A percentile compares a stretch with the other conserved stretches of the same genome.
Conservation (phyloP, 1,140 invertebrate species). For the Trichoplusia ni region DNA sequence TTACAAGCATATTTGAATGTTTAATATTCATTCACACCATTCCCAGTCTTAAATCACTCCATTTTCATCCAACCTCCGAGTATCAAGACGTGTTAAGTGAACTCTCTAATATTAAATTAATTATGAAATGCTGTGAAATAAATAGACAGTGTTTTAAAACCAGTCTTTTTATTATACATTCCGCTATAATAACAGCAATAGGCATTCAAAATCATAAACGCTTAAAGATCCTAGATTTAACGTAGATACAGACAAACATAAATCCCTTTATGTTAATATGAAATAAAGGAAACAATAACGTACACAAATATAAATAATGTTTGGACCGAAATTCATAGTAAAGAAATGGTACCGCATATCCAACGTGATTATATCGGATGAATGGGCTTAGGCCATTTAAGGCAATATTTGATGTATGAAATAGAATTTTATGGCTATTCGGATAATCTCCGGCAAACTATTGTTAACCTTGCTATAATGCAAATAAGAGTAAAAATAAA, state of each 20-base stretch:
- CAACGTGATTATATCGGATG: conserved; percentile 16
- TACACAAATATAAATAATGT: neutral
- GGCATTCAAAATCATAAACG: neutral
- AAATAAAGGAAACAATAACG: neutral
- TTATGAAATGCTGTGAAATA: too few species aligned
- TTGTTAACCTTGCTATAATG: conserved; percentile 4
- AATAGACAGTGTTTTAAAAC: too few species aligned
- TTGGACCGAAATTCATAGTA: neutral
- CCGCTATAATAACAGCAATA: too few species aligned
- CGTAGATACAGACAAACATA: neutral
- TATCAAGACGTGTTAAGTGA: too few species aligned
- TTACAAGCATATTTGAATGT: too few species aligned
- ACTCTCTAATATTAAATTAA: too few species aligned
- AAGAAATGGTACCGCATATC: conserved; percentile 4
- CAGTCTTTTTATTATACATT: too few species aligned
- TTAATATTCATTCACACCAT: too few species aligned
- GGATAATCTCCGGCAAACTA: conserved; percentile 6
- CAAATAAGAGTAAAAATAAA: neutral
- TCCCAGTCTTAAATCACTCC: too few species aligned
- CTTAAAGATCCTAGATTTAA: neutral
- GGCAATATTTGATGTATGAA: conserved; percentile 11
- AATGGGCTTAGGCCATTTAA: neutral
- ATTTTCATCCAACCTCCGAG: too few species aligned
- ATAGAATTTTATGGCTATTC: neutral
- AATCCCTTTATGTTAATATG: neutral